Evolutionary conservation across 30 jellyfish, hydroid and myxozoan genomes (phyloP).

Genomic region (Aurelia coerulea): DNA sequence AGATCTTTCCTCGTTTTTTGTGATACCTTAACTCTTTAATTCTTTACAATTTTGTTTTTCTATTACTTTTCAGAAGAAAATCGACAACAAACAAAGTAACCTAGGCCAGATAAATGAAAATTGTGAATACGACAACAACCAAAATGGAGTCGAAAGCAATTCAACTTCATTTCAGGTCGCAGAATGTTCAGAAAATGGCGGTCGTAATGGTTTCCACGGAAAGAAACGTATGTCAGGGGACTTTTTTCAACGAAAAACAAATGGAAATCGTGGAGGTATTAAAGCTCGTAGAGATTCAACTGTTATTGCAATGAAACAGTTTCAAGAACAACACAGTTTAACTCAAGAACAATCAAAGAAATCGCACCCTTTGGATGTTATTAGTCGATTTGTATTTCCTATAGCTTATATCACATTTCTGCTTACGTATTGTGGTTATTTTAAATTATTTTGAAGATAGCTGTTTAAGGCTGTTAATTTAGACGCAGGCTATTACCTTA

Average conservation of each 20-base stretch:
- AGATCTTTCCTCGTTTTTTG: too few relatives aligned
- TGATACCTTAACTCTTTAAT: too few relatives aligned
- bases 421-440: conserved; percentile 15
- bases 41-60: too few relatives aligned
- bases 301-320: neutral
- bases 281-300: conserved; percentile 1
- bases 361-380: conserved; percentile 35
- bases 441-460: neutral
- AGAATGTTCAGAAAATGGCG: neutral
- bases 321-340: conserved; percentile 2
- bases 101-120: neutral
- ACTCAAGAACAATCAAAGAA: neutral
- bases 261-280: neutral
- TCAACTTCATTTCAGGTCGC: neutral
- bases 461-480: too few relatives aligned
- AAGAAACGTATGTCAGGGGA: too few relatives aligned
- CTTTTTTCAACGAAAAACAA: too few relatives aligned
- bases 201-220: neutral
- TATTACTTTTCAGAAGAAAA: too few relatives aligned
- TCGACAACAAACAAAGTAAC: too few relatives aligned
- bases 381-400: conserved; percentile 44
- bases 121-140: neutral
- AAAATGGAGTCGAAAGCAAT: conserved; percentile 1
- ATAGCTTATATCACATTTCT: conserved; percentile 6
- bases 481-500: too few relatives aligned